phyloP scores from a whole-genome alignment of 2,888 invertebrate species.

The Fissipunctia ypsillon region DNA sequence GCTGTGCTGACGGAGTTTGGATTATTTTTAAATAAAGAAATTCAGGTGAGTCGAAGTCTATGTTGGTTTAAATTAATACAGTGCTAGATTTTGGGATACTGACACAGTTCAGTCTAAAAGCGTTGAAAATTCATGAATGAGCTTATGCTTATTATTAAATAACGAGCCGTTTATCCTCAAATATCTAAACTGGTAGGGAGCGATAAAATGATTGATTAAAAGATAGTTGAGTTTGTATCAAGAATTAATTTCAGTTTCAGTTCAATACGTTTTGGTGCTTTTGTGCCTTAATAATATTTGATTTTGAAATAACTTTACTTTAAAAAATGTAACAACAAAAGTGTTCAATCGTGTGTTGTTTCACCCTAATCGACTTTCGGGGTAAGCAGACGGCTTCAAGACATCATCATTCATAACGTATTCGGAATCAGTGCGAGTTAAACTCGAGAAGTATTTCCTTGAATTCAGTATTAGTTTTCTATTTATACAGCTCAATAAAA shows the following conservation, averaged over 20 bases:
- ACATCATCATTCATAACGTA: neutral
- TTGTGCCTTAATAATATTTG: neutral
- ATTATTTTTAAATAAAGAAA: constrained; percentile 54
- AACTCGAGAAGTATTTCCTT: constrained; percentile 24
- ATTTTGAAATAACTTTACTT: neutral
- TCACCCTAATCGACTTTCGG: too few species aligned
- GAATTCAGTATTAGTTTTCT: constrained; percentile 49
- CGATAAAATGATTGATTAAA: constrained; percentile 35
- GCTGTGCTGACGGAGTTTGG: constrained; percentile 66
- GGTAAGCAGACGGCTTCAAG: constrained; percentile 12
- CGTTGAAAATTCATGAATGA: neutral
- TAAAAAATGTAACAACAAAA: neutral
- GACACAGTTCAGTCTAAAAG: neutral
- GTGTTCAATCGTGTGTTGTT: neutral
- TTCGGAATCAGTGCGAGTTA: neutral
- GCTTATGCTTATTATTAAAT: constrained; percentile 25
- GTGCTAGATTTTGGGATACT: neutral
- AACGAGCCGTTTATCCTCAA: constrained; percentile 5
- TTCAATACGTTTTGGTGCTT: neutral
- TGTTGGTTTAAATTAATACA: neutral
- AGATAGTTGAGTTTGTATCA: constrained; percentile 10
- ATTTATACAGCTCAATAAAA: constrained; percentile 55
- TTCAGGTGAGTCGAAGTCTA: constrained; percentile 61
- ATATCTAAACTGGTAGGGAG: neutral
- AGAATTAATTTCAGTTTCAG: constrained; percentile 10